A percentile compares a stretch with the other conserved stretches of the same genome.
Evolutionary conservation across 2,113 vertebrate species (phyloP).

Genomic region (Orientallactaga bullata): DNA sequence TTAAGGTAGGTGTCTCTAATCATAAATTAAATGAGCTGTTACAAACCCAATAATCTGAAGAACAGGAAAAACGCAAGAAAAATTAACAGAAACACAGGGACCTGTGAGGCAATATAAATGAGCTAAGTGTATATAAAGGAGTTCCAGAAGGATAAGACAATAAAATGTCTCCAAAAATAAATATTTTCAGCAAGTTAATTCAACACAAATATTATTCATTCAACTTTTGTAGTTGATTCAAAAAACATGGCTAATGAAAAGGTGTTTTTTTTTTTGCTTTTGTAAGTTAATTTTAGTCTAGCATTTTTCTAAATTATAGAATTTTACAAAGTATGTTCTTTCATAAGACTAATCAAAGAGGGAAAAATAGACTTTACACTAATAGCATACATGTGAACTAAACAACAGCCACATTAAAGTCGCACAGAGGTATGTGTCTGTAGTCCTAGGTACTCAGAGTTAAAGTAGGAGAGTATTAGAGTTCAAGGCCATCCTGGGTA

Average conservation of each 20-base stretch:
- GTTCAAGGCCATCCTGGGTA: background rate
- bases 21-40: background rate
- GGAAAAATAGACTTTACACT: background rate
- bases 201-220: background rate
- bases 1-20: background rate
- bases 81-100: background rate
- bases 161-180: background rate
- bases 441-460: no score
- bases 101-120: background rate
- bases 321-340: background rate
- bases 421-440: background rate
- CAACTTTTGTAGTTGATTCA: background rate
- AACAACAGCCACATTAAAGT: conserved; percentile 31
- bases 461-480: background rate
- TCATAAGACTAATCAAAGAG: background rate
- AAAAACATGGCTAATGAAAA: no score
- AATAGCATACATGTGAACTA: background rate
- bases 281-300: background rate
- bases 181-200: no score
- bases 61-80: background rate
- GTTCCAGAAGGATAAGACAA: background rate
- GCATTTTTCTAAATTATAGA: no score
- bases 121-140: background rate
- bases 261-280: background rate
- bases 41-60: background rate